Conservation (phyloP, 2,797 vertebrate species). For the Manis crassicaudata region DNA sequence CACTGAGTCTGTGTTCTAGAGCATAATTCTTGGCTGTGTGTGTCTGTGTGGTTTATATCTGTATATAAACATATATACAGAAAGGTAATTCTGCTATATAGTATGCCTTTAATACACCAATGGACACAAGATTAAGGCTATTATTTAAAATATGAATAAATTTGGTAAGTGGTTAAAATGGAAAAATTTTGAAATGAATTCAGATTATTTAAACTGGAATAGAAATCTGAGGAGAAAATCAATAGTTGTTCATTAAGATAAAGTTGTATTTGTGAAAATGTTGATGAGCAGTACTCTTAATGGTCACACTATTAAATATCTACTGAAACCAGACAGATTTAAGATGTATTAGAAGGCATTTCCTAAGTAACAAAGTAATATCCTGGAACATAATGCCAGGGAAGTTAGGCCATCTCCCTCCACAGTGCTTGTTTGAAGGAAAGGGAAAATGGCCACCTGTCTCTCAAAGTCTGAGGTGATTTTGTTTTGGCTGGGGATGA, state of each 20-base stretch:
- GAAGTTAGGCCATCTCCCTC: background rate
- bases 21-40: background rate
- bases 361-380: background rate
- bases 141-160: background rate
- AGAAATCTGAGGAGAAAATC: slow-evolving; percentile 5
- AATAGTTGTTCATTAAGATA: background rate
- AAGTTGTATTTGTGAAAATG: background rate
- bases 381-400: background rate
- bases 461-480: background rate
- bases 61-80: background rate
- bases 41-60: background rate
- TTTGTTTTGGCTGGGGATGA: background rate
- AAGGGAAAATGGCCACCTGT: background rate
- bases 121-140: background rate
- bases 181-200: background rate
- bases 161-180: slow-evolving; percentile 15
- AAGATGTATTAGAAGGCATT: slow-evolving; percentile 1
- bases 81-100: background rate
- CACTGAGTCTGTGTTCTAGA: background rate
- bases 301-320: background rate
- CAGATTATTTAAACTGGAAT: background rate
- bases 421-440: background rate
- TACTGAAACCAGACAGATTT: slow-evolving; percentile 13
- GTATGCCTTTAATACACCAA: background rate
- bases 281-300: background rate